Evolutionary conservation across 1,140 invertebrate genomes (phyloP).

Genomic region (Drosophila nigromelanica): DNA sequence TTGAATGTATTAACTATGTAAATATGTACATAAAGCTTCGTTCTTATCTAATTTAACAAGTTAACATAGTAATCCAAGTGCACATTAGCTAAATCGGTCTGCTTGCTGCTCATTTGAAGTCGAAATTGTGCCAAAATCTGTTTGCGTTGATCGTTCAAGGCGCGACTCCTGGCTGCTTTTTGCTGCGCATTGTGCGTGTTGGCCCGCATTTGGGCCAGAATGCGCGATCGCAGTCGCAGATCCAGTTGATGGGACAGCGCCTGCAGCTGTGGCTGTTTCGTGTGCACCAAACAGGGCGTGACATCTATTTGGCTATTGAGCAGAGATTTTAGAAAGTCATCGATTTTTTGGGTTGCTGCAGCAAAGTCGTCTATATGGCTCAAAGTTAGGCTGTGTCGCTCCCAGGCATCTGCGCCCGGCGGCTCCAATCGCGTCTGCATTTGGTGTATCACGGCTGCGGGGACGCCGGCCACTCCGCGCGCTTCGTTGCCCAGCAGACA

Average conservation of each 20-base stretch:
- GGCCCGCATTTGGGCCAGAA: slow-evolving; percentile 17
- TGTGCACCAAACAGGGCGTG: too few relatives aligned
- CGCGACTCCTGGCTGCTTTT: background rate
- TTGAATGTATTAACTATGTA: slow-evolving; percentile 17
- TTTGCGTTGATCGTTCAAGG: slow-evolving; percentile 50
- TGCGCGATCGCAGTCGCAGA: slow-evolving; percentile 42
- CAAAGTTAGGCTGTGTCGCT: slow-evolving; percentile 43
- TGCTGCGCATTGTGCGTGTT: background rate
- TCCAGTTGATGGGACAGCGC: slow-evolving; percentile 45
- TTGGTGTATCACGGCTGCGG: slow-evolving; percentile 34
- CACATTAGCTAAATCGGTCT: background rate
- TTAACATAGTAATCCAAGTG: slow-evolving; percentile 57
- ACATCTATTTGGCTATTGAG: background rate
- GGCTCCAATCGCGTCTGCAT: slow-evolving; percentile 60
- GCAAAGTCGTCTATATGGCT: background rate
- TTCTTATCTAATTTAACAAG: slow-evolving; percentile 56
- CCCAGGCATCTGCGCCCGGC: slow-evolving; percentile 48
- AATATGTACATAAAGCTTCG: slow-evolving; percentile 33
- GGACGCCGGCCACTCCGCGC: slow-evolving; percentile 27
- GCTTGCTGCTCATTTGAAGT: slow-evolving; percentile 6
- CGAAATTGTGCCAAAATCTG: slow-evolving; percentile 53
- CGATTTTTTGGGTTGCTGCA: background rate
- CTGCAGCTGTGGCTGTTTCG: slow-evolving; percentile 24
- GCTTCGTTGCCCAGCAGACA: slow-evolving; percentile 45
- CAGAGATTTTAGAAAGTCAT: slow-evolving; percentile 26